These are phyloP conservation scores for Bombyx mori DNA, from an alignment of 1,140 invertebrate genomes.

Conservation along the genomic window ASM3026992v2 NC_085117.1:11301501-11302000, in stretches of 20 bases:
- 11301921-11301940: conserved; percentile 31
- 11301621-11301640: not conserved
- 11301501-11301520: conserved; percentile 7
- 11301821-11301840: conserved; percentile 28
- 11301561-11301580: conserved; percentile 9
- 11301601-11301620: conserved; percentile 12
- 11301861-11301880: conserved; percentile 34
- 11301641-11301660: conserved; percentile 9
- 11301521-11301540: conserved; percentile 20
- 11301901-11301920: conserved; percentile 38
- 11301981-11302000: conserved; percentile 63
- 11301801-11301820: conserved; percentile 29
- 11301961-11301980: conserved; percentile 13
- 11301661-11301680: conserved; percentile 4
- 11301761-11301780: conserved; percentile 10
- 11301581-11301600: conserved; percentile 19
- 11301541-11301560: conserved; percentile 10
- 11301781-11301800: not conserved
- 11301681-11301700: conserved; percentile 3
- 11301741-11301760: conserved; percentile 6
- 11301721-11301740: conserved; percentile 18
- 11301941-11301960: conserved; percentile 17
- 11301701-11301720: conserved; percentile 31
- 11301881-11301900: conserved; percentile 29
- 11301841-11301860: conserved; percentile 32